Conservation (phyloP, 2,797 vertebrate species). For the Sebastiscus albofasciatus region DNA sequence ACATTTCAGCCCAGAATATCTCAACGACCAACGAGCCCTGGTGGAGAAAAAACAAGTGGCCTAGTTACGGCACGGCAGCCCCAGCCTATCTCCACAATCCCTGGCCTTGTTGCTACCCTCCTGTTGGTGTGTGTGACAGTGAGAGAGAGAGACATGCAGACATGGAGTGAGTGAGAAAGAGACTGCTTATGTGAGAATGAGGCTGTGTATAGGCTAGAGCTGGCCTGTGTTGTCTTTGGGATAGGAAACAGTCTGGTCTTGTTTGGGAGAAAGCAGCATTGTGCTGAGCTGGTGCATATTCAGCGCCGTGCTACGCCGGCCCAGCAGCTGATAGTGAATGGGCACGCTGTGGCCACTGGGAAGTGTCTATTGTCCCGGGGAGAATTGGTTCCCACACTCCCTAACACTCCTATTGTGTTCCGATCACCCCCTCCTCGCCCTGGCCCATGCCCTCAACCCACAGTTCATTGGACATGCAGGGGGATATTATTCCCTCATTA, state of each 20-base stretch:
- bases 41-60: slow-evolving; percentile 57
- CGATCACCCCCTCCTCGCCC: slow-evolving; percentile 33
- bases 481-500: slow-evolving; percentile 77
- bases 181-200: slow-evolving; percentile 69
- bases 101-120: slow-evolving; percentile 56
- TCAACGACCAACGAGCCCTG: slow-evolving; percentile 48
- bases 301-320: slow-evolving; percentile 65
- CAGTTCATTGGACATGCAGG: slow-evolving; percentile 76
- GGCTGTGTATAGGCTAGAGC: slow-evolving; percentile 72
- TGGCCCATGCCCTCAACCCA: slow-evolving; percentile 53
- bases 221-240: slow-evolving; percentile 77
- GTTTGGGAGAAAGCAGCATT: slow-evolving; percentile 80
- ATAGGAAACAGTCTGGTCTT: slow-evolving; percentile 80
- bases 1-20: slow-evolving; percentile 77
- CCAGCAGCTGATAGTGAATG: slow-evolving; percentile 79
- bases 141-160: slow-evolving; percentile 45
- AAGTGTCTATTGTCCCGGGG: slow-evolving; percentile 78
- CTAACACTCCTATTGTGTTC: slow-evolving; percentile 80
- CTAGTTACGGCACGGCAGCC: slow-evolving; percentile 64
- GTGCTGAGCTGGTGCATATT: slow-evolving; percentile 76
- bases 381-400: slow-evolving; percentile 86
- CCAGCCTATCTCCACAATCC: slow-evolving; percentile 54
- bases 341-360: slow-evolving; percentile 76
- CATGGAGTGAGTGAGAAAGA: slow-evolving; percentile 56
- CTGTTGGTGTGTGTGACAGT: slow-evolving; percentile 48